Percentiles rank a stretch among this genome's conserved stretches.
Evolutionary conservation across 35 echinoderm and acorn worm species (phyloP).

Genomic region (Amphiura filiformis): DNA sequence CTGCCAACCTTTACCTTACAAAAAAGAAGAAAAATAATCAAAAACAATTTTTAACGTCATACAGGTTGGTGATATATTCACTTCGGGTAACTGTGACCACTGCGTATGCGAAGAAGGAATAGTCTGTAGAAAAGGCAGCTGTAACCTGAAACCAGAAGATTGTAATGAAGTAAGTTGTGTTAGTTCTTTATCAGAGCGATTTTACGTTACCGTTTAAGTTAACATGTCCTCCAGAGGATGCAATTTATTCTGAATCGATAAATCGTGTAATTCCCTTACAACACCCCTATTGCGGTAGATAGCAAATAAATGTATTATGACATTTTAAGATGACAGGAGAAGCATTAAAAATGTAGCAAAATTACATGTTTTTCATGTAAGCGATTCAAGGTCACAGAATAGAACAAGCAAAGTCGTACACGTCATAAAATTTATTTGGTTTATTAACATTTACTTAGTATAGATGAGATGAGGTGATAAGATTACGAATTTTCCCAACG

Average conservation of each 20-base stretch:
- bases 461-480: too few relatives aligned
- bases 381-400: too few relatives aligned
- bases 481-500: too few relatives aligned
- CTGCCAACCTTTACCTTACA: too few relatives aligned
- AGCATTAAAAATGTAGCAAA: neutral
- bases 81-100: constrained; percentile 10
- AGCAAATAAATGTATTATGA: neutral
- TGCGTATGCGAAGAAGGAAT: constrained; percentile 19
- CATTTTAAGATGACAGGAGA: too few relatives aligned
- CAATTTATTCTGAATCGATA: neutral
- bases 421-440: too few relatives aligned
- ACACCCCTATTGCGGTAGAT: neutral
- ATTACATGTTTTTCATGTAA: neutral
- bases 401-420: too few relatives aligned
- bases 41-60: too few relatives aligned
- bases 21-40: too few relatives aligned
- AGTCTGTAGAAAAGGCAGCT: neutral
- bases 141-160: constrained; percentile 19
- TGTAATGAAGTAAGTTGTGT: constrained; percentile 36
- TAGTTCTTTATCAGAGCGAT: neutral
- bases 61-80: constrained; percentile 10
- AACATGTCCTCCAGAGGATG: neutral
- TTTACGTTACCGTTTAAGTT: neutral
- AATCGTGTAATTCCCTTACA: neutral
- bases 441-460: too few relatives aligned